A percentile compares a stretch with the other conserved stretches of the same genome.
These are phyloP conservation scores for Cremastinae sp. DNA, from an alignment of 2,888 invertebrate genomes.

Conservation along the genomic window DNA sequence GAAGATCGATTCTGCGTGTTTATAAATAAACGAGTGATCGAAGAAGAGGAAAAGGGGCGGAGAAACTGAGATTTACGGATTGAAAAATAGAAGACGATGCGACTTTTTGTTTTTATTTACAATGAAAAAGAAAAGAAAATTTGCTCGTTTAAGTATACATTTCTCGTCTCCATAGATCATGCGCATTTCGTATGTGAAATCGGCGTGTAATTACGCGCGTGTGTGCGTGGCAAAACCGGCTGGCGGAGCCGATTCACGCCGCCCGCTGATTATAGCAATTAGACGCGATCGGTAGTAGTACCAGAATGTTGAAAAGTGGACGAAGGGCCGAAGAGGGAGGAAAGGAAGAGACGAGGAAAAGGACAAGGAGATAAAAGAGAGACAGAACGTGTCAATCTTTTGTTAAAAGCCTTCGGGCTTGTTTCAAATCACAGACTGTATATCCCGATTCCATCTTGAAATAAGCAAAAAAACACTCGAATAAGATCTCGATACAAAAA, in stretches of 20 bases:
- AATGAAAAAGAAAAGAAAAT: conserved; percentile 22
- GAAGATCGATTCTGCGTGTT: conserved; percentile 1
- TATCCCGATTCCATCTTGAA: conserved; percentile 52
- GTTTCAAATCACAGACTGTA: conserved; percentile 65
- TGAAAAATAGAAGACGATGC: conserved; percentile 12
- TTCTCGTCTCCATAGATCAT: not conserved
- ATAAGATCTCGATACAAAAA: too few relatives aligned
- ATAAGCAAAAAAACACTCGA: not conserved
- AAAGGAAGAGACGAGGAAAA: conserved; percentile 34
- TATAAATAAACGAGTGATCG: conserved; percentile 40
- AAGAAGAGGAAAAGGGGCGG: conserved; percentile 34
- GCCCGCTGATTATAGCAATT: conserved; percentile 69
- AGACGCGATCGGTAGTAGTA: conserved; percentile 60
- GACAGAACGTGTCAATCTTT: conserved; percentile 66
- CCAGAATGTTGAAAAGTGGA: conserved; percentile 46
- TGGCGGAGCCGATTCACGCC: conserved; percentile 60
- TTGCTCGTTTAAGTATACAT: not conserved
- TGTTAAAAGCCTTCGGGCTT: conserved; percentile 66
- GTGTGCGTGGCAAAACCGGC: conserved; percentile 42
- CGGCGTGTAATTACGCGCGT: conserved; percentile 43
- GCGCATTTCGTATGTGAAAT: conserved; percentile 35
- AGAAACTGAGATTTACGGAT: conserved; percentile 4
- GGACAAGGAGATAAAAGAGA: conserved; percentile 22
- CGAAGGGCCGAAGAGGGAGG: conserved; percentile 34
- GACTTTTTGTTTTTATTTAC: conserved; percentile 18